Percentiles rank a stretch among this genome's conserved stretches.
Conservation (phyloP, 1,140 invertebrate species). For the Agraylea sexmaculata region DNA sequence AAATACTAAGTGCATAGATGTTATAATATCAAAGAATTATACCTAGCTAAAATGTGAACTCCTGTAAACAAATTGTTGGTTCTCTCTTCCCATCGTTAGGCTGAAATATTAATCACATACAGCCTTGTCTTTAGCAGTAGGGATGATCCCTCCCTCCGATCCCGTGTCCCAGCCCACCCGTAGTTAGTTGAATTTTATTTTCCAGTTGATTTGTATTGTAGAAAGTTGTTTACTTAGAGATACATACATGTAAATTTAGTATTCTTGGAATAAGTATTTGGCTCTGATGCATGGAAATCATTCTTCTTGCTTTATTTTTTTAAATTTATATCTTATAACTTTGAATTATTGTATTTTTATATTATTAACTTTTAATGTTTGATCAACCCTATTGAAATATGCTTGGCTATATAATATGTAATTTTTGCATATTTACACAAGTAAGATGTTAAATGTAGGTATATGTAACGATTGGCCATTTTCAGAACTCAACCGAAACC, state of each 20-base stretch:
- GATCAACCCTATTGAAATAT: conserved; percentile 42
- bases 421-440: conserved; percentile 14
- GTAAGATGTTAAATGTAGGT: conserved; percentile 33
- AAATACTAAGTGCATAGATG: too few species aligned
- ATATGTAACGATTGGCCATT: conserved; percentile 40
- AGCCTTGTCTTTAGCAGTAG: conserved; percentile 15
- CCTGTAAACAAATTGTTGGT: too few species aligned
- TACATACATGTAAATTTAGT: too few species aligned
- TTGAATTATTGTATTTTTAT: conserved; percentile 11
- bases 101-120: too few species aligned
- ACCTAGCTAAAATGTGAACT: too few species aligned
- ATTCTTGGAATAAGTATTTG: conserved; percentile 5
- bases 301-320: conserved; percentile 20
- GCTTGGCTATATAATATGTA: too few species aligned
- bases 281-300: conserved; percentile 18
- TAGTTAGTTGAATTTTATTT: conserved; percentile 21
- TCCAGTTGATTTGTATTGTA: conserved; percentile 18
- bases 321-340: conserved; percentile 9
- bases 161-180: conserved; percentile 9
- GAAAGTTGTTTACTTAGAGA: too few species aligned
- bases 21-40: too few species aligned
- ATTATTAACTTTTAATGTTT: conserved; percentile 13
- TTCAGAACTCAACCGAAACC: conserved; percentile 44
- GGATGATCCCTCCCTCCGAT: conserved; percentile 8
- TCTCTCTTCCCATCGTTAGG: too few species aligned